Base-by-base conservation (phyloP, 2,797 vertebrate species). In the Cichlasoma orientale region DNA sequence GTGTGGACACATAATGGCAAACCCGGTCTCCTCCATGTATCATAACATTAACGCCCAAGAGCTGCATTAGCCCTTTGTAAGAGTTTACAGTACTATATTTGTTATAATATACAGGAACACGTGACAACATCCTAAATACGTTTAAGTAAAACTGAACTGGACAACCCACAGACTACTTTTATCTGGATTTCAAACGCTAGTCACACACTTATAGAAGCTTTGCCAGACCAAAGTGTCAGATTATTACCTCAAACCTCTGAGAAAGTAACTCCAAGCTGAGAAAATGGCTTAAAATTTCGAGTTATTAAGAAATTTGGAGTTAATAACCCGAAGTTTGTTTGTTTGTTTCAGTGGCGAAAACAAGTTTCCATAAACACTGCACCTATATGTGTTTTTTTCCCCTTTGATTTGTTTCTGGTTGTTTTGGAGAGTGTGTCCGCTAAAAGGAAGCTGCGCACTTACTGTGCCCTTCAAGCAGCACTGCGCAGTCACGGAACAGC, bases 121-220 rank as follows among this genome's bases (percentile, higher is more conserved):
- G 16, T 50, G 18, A 19, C 18, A 7, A 50, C 18, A 29, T 19
- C 2, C 61, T 27, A 12, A 1, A 1, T 66, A 66, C 7, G 10
- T 66, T 41, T 47, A 13, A 1, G 61, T 2, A 19, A 66, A 0
- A 66, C 38, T 38, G 36, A 10, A 38, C 36, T 38, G 31, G 31
- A 38, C 7, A 38, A 9, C 8, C 36, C 41, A n/a, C 16, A 18
- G 3, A 16, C 36, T 18, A 25, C 25, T 63, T 63, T 44, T 44
- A 63, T 44, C 44, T 63, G 59, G 7, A 61, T 16, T 44, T 41
- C 16, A 38, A 61, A 23, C 4, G 23, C 33, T 1, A 13, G 0
- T 0, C 14, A 38, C 14, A 38, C 2, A 61, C 2, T 5, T 23
- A 14, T n/a, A 36, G 0, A 36, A 13, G 33, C 21, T 14, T 4